These are phyloP conservation scores for Eulimnadia texana DNA, from an alignment of 1,140 invertebrate species.

Conservation along the genomic window DNA sequence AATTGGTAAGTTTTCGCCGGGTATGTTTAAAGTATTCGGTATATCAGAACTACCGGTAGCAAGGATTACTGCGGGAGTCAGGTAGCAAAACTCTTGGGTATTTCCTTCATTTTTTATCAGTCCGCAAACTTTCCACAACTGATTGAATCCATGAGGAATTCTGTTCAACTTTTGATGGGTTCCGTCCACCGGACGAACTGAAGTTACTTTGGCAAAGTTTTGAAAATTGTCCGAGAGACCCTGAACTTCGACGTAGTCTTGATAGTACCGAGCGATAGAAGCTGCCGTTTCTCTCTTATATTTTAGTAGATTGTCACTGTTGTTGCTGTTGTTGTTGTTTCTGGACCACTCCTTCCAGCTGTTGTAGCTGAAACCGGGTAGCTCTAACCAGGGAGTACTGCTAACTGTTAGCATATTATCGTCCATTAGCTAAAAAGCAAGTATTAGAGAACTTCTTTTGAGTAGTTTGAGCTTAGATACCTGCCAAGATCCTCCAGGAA, in stretches of 20 bases:
- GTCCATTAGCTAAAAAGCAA: no score
- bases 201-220: conserved; percentile 40
- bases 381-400: background rate
- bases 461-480: conserved; percentile 25
- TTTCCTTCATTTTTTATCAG: no score
- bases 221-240: conserved; percentile 45
- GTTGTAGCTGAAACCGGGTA: background rate
- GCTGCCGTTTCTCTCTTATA: conserved; percentile 46
- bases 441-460: background rate
- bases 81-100: conserved; percentile 14
- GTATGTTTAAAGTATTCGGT: conserved; percentile 50
- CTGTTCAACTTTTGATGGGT: conserved; percentile 16
- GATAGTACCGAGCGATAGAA: conserved; percentile 63
- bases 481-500: conserved; percentile 72
- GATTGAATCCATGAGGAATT: conserved; percentile 18
- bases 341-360: background rate
- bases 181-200: conserved; percentile 26
- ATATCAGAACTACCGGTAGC: conserved; percentile 62
- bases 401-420: background rate
- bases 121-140: background rate
- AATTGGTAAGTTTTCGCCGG: conserved; percentile 40
- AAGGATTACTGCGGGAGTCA: conserved; percentile 45
- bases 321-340: no score
- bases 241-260: conserved; percentile 50
- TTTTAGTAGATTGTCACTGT: conserved; percentile 10